Evolutionary conservation across 2,888 invertebrate genomes (phyloP), one percentile per base, ranked within the genome.

Genomic region (Rotaria sp.): DNA sequence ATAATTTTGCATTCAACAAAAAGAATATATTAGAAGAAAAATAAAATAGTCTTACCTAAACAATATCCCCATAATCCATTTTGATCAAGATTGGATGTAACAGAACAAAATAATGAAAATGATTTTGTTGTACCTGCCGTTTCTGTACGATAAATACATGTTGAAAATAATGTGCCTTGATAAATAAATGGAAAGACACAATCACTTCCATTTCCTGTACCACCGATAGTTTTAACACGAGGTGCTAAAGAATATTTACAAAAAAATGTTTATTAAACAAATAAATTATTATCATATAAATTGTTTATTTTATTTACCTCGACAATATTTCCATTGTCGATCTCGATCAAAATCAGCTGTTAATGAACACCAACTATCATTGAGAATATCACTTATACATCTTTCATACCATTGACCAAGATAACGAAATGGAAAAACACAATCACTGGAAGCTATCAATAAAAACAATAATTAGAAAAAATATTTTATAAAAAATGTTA

Each of bases 321-420:
- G 41, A n/a, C 80, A 80, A n/a, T 80, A 80, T n/a, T 80, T 80
- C 80, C 80, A 80, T 80, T 80, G 38, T 11, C 30, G 84, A 52
- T 57, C 84, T 50, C 30, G 84, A 84, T 84, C 80, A 15, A 80
- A 84, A 38, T 84, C 52, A 4, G 15, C 21, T 26, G 52, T 57
- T 52, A 84, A 24, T 38, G 84, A 84, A 52, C 84, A 84, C 84
- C 84, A 84, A 52, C 52, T 52, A 57, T 57, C 52, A 41, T 84
- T 84, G 13, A 52, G 7, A 52, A 13, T 35, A 45, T 52, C 84
- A 52, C 55, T 57, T 5, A 57, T 52, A 52, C 84, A 84, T 52
- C n/a, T 45, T 7, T 52, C 52, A 57, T 84, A 84, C 84, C 84
- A 84, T 30, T 84, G 84, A 26, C 84, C 84, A 24, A 41, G 24